A percentile compares a stretch with the other conserved stretches of the same genome.
Conservation (phyloP, 1,140 invertebrate genomes). For the Patella vulgata region DNA sequence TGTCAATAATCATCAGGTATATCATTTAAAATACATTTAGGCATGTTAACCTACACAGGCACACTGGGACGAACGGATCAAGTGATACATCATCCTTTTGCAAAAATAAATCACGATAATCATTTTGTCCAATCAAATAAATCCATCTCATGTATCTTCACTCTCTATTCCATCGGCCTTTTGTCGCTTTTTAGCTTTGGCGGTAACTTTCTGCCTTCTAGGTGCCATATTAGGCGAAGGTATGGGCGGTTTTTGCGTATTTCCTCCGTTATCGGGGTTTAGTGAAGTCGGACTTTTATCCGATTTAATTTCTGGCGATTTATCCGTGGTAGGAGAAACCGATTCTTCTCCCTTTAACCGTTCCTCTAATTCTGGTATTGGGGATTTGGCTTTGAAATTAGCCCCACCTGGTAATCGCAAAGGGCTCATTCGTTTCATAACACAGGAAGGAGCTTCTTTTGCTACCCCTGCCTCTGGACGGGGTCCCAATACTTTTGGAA, state of each 20-base stretch:
- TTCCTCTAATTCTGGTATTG: neutral
- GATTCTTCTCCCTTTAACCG: constrained; percentile 4
- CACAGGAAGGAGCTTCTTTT: constrained; percentile 9
- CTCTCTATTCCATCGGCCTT: constrained; percentile 28
- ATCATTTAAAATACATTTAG: too few species aligned
- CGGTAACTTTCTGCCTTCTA: constrained; percentile 51
- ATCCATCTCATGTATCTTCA: too few species aligned
- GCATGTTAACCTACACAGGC: too few species aligned
- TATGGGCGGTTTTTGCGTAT: constrained; percentile 23
- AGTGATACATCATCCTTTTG: too few species aligned
- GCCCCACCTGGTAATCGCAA: neutral
- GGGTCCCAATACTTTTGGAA: constrained; percentile 48
- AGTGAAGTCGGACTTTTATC: constrained; percentile 26
- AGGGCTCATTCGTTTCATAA: constrained; percentile 1
- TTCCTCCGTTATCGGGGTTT: constrained; percentile 13
- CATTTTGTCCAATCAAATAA: too few species aligned
- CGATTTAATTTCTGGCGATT: neutral
- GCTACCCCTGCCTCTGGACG: too few species aligned
- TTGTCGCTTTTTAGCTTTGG: constrained; percentile 58
- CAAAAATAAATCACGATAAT: too few species aligned
- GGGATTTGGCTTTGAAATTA: neutral
- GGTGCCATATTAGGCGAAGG: constrained; percentile 38
- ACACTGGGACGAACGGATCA: too few species aligned
- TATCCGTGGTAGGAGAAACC: constrained; percentile 22
- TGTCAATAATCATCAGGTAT: too few species aligned